A percentile compares a stretch with the other conserved stretches of the same genome.
Conservation (phyloP, 2,113 vertebrate genomes). For the Ammodytes dubius region DNA sequence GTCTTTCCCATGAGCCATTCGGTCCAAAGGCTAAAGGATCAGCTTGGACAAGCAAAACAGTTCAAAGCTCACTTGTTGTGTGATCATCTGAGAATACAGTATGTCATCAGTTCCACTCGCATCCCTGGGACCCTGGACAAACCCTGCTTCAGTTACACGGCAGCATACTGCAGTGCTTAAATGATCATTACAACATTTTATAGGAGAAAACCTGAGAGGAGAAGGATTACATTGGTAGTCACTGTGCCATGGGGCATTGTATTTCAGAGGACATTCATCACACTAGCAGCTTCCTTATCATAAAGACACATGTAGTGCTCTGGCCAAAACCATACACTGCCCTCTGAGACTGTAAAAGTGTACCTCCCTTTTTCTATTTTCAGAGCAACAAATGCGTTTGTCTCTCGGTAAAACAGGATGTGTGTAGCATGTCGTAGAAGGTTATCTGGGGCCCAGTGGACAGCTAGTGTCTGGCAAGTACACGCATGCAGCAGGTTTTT, state of each 20-base stretch:
- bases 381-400: slow-evolving; percentile 30
- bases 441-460: neutral
- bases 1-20: slow-evolving; percentile 44
- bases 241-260: slow-evolving; percentile 27
- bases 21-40: slow-evolving; percentile 27
- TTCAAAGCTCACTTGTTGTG: slow-evolving; percentile 42
- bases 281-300: slow-evolving; percentile 48
- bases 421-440: neutral
- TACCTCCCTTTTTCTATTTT: slow-evolving; percentile 41
- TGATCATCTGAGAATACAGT: slow-evolving; percentile 53
- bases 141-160: slow-evolving; percentile 38
- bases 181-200: slow-evolving; percentile 48
- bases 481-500: neutral
- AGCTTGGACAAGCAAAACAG: slow-evolving; percentile 33
- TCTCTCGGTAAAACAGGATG: slow-evolving; percentile 19
- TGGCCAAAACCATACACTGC: slow-evolving; percentile 20
- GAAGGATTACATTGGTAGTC: slow-evolving; percentile 31
- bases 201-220: slow-evolving; percentile 22
- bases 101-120: slow-evolving; percentile 58
- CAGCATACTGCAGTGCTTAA: slow-evolving; percentile 41
- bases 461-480: neutral
- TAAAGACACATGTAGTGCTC: slow-evolving; percentile 8
- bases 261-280: slow-evolving; percentile 58
- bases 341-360: slow-evolving; percentile 7
- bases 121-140: slow-evolving; percentile 30